Evolutionary conservation across 2,113 vertebrate species (phyloP).

Genomic region (Aegithalos caudatus): DNA sequence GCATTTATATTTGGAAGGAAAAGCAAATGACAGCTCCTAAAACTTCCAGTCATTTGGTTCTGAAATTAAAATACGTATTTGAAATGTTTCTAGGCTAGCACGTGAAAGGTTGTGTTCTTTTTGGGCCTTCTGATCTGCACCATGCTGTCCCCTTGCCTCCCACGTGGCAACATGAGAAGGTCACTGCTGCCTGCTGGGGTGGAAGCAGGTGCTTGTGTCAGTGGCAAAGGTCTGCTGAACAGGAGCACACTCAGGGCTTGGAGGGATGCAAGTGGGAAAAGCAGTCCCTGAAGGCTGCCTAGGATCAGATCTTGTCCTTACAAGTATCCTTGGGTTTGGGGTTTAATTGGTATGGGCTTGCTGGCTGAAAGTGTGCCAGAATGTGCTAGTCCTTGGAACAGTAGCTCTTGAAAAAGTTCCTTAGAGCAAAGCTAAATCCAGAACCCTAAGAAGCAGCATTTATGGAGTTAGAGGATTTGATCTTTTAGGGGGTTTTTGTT

Average conservation of each 20-base stretch:
- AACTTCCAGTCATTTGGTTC: not conserved
- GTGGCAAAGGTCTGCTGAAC: not conserved
- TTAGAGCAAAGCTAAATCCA: not conserved
- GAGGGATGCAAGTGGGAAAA: not conserved
- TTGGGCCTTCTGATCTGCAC: not conserved
- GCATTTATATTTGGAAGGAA: not conserved
- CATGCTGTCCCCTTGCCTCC: not conserved
- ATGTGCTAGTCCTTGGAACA: no score
- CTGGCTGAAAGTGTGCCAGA: not conserved
- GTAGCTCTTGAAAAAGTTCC: not conserved
- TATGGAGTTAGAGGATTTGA: not conserved
- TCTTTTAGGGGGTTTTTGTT: not conserved
- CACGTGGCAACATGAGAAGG: slow-evolving; percentile 42
- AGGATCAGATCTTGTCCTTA: not conserved
- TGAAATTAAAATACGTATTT: not conserved
- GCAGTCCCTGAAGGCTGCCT: not conserved
- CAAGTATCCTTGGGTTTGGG: rapidly evolving
- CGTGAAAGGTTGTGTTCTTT: not conserved
- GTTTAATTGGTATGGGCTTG: not conserved
- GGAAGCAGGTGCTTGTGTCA: not conserved
- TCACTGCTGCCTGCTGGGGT: not conserved
- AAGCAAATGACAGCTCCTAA: not conserved
- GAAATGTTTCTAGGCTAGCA: not conserved
- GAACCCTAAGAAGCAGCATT: not conserved
- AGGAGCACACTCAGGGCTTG: not conserved